Evolutionary conservation across 2,113 vertebrate species (phyloP), one percentile per base, ranked within the genome.

Genomic region (Carlito syrichta): DNA sequence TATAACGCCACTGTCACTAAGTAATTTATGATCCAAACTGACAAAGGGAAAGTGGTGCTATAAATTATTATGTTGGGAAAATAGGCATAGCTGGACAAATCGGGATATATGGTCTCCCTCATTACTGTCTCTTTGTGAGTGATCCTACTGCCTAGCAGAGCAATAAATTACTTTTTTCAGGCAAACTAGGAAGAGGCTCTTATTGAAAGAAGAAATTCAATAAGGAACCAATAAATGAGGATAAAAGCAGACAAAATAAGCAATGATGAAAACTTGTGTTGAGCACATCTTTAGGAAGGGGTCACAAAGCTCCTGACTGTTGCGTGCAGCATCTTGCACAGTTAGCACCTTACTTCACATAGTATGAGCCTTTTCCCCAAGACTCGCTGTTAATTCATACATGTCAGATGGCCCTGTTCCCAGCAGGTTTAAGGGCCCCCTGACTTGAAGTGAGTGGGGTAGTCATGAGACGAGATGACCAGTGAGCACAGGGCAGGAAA

Each of bases 261-360:
- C 40, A 8, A 9, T 4, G 5, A 5, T 2, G 38, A 7, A 12
- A 1, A 8, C n/a, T n/a, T 4, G 10, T 13, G 56, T 10, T 1
- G 19, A 78, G 45, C 38, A 3, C 0, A 3, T 8, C 43, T 45
- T 38, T 17, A 30, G 40, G 71, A 62, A 84, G 62, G 40, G 6
- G 9, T 38, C 40, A 32, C 30, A 1, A 45, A 73, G 25, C 23
- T 11, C 16, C 3, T 1, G 3, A 35, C 8, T 43, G 2, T 17
- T 3, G 27, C n/a, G 58, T 11, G 8, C 56, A 5, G 8, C 27
- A 0, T 11, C 30, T 8, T 8, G 38, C 38, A 4, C 0, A 19
- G 10, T 27, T 9, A 16, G 43, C 14, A 50, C 76, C 56, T 16
- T 0, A 3, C 0, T 0, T 17, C 20, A 5, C 13, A 1, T 0